Evolutionary conservation across 2,888 invertebrate species (phyloP), one percentile per base, ranked within the genome.

Genomic region (Linnaemya vulpina): DNA sequence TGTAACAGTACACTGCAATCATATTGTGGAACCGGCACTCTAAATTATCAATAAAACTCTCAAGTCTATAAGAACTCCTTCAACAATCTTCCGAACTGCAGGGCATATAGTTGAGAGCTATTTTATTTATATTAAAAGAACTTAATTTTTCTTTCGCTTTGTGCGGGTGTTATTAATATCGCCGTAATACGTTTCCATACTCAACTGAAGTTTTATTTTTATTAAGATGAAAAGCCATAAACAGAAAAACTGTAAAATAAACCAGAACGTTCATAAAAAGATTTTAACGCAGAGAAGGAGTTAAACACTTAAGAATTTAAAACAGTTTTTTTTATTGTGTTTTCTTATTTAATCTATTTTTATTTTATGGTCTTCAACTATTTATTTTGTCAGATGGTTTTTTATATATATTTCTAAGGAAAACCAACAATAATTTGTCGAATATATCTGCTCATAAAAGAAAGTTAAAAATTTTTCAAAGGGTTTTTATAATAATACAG

Each of bases 131-230:
- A 35, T 49, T 38, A 46, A n/a, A 9, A 35, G 35, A 73, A 60
- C 15, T 62, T 63, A 25, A 17, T 75, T 38, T 63, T 22, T 53
- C 17, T 53, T 63, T 51, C 22, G 22, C 43, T 65, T 43, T 65
- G 43, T 75, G 75, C 20, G 65, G 75, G 65, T 75, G 75, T 55
- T 75, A 55, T 65, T 65, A 46, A 46, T 60, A 73, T 46, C 20
- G 49, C 49, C 35, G 51, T 30, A 49, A 13, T 55, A 46, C 3
- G 15, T 25, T 46, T n/a, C 46, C 46, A 65, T n/a, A 1, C n/a
- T 15, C 65, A 65, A 15, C 43, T 30, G 17, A 11, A 22, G 9
- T 53, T 53, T 49, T 55, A 40, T 55, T 55, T 70, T 70, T 70
- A 55, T 70, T 55, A n/a, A 43, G 70, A 55, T 70, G 43, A 55